Evolutionary conservation across 2,113 vertebrate species (phyloP), one percentile per base, ranked within the genome.

Genomic region (Cebidichthys violaceus): DNA sequence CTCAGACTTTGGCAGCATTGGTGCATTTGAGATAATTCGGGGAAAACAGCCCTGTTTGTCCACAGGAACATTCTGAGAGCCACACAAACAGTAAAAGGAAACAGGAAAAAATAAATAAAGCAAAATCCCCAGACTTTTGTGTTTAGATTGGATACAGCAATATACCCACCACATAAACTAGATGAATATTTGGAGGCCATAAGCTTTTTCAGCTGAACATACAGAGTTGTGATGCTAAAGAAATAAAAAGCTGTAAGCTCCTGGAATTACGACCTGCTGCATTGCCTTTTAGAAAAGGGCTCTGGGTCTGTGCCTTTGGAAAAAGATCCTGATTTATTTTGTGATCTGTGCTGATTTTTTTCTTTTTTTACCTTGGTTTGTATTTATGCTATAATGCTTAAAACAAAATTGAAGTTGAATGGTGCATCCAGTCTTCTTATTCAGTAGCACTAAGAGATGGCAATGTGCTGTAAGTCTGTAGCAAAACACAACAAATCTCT

Each of bases 101-200:
- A 87, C 80, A 84, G 72, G 75, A 89, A 90, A 65, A 76, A 87
- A 85, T 84, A 86, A 87, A 84, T 83, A 88, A 81, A 89, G 85
- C 80, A 92, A 93, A 94, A 92, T 90, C 92, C 94, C 89, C 92
- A 91, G 94, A 94, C 91, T 94, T 94, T 92, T 88, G 82, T 88
- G 87, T 93, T 90, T 88, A 76, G 86, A 91, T 93, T 90, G 88
- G 86, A 92, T 88, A 86, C 80, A 85, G 70, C 79, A 80, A 89
- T 81, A 88, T 87, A 83, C 64, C 81, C 81, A 83, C 62, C 60
- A 70, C 62, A 54, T 76, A 83, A 84, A 89, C 60, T 31, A 84
- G 60, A 74, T 79, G 86, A 91, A 89, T 87, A 89, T 89, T 87
- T 91, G 87, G 82, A 89, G 82, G 82, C 87, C 84, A 90, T 83